Evolutionary conservation across 1,140 invertebrate genomes (phyloP).

Genomic region (Yoshiicerus persimilis): DNA sequence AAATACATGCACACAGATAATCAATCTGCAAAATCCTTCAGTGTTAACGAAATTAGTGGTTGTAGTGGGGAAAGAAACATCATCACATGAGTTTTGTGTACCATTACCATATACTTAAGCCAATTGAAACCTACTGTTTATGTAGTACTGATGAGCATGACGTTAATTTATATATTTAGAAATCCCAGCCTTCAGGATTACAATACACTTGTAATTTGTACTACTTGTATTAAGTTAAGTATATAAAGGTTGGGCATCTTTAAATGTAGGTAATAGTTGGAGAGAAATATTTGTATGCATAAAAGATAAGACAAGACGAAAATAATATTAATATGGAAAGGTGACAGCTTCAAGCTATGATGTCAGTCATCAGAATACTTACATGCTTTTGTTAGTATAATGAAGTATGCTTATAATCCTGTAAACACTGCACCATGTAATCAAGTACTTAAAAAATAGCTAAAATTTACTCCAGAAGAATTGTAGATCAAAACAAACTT

Average conservation of each 20-base stretch:
- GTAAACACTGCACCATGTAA: not conserved
- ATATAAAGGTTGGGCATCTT: not conserved
- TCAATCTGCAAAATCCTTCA: not conserved
- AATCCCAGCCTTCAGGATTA: not conserved
- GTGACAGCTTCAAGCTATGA: not conserved
- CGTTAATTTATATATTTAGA: not conserved
- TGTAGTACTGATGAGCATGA: not conserved
- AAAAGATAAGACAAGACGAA: not conserved
- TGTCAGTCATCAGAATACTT: slow-evolving; percentile 9
- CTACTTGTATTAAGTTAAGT: not conserved
- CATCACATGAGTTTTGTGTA: not conserved
- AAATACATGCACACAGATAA: not conserved
- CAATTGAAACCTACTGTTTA: not conserved
- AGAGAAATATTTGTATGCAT: not conserved
- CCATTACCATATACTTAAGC: not conserved
- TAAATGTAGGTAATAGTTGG: not conserved
- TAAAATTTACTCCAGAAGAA: not conserved
- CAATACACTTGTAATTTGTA: not conserved
- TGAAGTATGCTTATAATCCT: not conserved
- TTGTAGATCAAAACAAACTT: not conserved
- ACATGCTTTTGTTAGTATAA: not conserved
- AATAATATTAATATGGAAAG: not conserved
- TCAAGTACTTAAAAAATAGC: not conserved
- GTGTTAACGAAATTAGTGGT: not conserved
- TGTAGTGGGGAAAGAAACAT: not conserved